These are phyloP conservation scores for Aurelia coerulea DNA, from an alignment of 30 jellyfish, hydroid and myxozoan species.

Conservation along the genomic window DNA sequence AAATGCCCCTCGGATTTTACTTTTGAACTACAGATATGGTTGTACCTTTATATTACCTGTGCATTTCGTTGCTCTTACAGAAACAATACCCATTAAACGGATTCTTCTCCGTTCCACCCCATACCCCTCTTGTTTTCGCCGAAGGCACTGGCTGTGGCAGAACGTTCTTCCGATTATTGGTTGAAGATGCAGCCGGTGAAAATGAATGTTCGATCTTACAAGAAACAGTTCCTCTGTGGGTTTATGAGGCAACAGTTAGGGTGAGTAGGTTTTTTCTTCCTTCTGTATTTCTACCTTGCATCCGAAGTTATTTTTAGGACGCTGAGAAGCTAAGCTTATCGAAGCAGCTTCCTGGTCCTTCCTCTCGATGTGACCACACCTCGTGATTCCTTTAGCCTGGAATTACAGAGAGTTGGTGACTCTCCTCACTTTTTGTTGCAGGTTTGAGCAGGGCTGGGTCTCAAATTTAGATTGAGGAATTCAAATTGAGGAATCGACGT, in stretches of 20 bases:
- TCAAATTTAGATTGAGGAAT: too few species aligned
- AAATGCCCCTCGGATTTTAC: too few species aligned
- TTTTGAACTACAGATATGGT: too few species aligned
- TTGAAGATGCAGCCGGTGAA: conserved; percentile 86
- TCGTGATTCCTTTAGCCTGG: too few species aligned
- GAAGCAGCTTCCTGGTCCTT: too few species aligned
- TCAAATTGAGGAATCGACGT: too few species aligned
- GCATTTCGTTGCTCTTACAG: background rate
- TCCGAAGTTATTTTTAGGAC: too few species aligned
- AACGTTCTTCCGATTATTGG: conserved; percentile 82
- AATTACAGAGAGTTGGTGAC: too few species aligned
- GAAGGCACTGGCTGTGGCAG: conserved; percentile 96
- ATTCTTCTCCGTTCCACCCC: conserved; percentile 76
- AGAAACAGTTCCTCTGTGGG: conserved; percentile 94
- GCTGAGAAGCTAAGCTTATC: too few species aligned
- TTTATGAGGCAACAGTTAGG: conserved; percentile 76
- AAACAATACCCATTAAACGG: conserved; percentile 73
- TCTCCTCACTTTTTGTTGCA: background rate
- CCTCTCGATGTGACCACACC: too few species aligned
- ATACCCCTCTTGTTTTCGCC: conserved; percentile 88
- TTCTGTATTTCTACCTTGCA: too few species aligned
- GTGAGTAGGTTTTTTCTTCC: conserved; percentile 27
- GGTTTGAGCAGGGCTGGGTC: too few species aligned
- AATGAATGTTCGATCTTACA: conserved; percentile 83
- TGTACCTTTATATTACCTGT: background rate